Conservation (phyloP, 2,888 invertebrate genomes). For the Andrena minutula region DNA sequence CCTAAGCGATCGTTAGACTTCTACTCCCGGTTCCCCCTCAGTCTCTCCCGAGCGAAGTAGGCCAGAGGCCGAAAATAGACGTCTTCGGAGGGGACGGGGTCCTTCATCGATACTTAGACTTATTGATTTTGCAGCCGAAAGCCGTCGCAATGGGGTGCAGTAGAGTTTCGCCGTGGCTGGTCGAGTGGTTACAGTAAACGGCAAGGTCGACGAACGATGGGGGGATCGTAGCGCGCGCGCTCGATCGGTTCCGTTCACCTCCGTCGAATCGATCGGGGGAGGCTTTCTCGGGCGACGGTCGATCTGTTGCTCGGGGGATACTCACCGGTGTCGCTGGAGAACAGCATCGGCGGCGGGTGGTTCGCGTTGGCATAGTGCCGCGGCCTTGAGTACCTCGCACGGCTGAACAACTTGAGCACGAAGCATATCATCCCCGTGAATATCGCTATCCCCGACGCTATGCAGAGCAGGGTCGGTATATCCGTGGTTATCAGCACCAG, state of each 20-base stretch:
- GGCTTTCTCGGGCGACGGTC: not conserved
- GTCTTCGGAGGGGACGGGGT: slow-evolving; percentile 43
- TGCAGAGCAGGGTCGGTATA: slow-evolving; percentile 94
- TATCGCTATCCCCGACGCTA: slow-evolving; percentile 94
- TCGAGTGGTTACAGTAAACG: not conserved
- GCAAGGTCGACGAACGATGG: not conserved
- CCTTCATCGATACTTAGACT: slow-evolving; percentile 54
- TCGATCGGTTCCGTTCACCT: not conserved
- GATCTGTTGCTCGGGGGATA: slow-evolving; percentile 28
- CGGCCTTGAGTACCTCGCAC: slow-evolving; percentile 88
- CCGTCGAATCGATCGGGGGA: not conserved
- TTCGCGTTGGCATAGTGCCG: slow-evolving; percentile 93
- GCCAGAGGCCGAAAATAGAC: slow-evolving; percentile 58
- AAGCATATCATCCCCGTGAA: slow-evolving; percentile 95
- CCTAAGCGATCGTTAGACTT: not conserved
- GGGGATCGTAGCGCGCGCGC: not conserved
- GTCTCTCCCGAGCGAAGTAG: slow-evolving; percentile 36
- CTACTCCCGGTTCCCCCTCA: not conserved
- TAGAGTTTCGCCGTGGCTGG: not conserved
- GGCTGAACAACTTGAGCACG: slow-evolving; percentile 94
- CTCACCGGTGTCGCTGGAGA: slow-evolving; percentile 94
- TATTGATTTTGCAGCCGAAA: slow-evolving; percentile 54
- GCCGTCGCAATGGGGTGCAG: slow-evolving; percentile 22
- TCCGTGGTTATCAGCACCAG: slow-evolving; percentile 93
- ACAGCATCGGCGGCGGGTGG: slow-evolving; percentile 93